Conservation (phyloP, 2,888 invertebrate genomes). For the Tolmerus cingulatus region DNA sequence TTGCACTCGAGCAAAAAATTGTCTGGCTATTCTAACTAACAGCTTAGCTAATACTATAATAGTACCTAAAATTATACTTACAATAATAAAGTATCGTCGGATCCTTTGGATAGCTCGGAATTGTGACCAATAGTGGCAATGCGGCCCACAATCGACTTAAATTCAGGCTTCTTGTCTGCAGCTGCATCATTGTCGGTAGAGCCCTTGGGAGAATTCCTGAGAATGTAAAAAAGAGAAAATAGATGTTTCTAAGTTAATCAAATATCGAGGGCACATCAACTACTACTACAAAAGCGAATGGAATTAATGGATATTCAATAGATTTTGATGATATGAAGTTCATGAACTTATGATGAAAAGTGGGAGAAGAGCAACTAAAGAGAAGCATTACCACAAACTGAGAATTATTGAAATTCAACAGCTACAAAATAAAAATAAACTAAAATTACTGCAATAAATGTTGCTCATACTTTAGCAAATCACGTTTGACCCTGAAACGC, state of each 20-base stretch:
- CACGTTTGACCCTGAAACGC: constrained; percentile 59
- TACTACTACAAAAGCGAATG: constrained; percentile 16
- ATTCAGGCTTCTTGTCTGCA: constrained; percentile 54
- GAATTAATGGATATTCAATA: constrained; percentile 35
- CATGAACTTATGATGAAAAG: neutral
- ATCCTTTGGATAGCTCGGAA: constrained; percentile 75
- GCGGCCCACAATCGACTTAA: constrained; percentile 59
- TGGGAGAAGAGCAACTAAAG: constrained; percentile 17
- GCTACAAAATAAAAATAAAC: neutral
- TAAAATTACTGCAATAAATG: neutral
- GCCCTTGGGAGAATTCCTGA: constrained; percentile 55
- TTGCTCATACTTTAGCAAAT: constrained; percentile 60
- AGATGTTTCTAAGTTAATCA: neutral
- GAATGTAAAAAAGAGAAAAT: neutral
- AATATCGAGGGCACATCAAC: neutral
- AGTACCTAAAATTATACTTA: constrained; percentile 65
- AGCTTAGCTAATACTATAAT: neutral
- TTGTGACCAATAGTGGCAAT: constrained; percentile 73
- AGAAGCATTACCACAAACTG: neutral
- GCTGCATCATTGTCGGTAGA: constrained; percentile 51
- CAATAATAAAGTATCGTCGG: constrained; percentile 80
- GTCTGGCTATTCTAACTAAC: neutral
- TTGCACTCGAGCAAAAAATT: neutral
- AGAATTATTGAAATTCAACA: neutral
- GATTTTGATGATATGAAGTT: constrained; percentile 26